Conservation (phyloP, 2,113 vertebrate genomes). For the Ceratotherium simum region DNA sequence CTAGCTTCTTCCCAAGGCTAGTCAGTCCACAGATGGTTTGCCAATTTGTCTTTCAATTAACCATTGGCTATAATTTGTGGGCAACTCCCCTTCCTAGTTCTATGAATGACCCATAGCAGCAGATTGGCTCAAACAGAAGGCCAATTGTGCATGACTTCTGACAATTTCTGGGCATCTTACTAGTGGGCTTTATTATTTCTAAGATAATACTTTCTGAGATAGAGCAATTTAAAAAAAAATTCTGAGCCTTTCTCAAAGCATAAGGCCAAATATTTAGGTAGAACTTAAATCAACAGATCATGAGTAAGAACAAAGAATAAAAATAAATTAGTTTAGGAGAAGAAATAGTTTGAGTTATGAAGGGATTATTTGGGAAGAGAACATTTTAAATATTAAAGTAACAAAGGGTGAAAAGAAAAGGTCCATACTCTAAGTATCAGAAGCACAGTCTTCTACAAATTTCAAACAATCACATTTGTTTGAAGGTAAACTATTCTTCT, state of each 20-base stretch:
- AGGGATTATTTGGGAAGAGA: background rate
- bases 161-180: conserved; percentile 43
- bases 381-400: background rate
- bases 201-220: background rate
- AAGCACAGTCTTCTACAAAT: conserved; percentile 52
- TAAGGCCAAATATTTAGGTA: background rate
- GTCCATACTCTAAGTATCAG: background rate
- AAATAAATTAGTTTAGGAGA: background rate
- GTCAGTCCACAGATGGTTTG: conserved; percentile 58
- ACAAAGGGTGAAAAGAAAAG: background rate
- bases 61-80: conserved; percentile 36
- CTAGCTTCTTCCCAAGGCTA: conserved; percentile 44
- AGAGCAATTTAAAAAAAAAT: background rate
- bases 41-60: conserved; percentile 72
- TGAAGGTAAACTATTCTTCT: conserved; percentile 56
- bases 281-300: background rate
- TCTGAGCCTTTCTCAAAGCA: background rate
- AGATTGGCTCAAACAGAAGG: conserved; percentile 8
- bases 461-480: conserved; percentile 65
- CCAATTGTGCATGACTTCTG: conserved; percentile 41
- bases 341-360: background rate
- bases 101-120: background rate
- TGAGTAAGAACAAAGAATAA: background rate
- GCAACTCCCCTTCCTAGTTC: background rate
- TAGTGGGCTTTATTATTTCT: background rate